Conservation (phyloP, 2,113 vertebrate genomes). For the Laticauda colubrina region DNA sequence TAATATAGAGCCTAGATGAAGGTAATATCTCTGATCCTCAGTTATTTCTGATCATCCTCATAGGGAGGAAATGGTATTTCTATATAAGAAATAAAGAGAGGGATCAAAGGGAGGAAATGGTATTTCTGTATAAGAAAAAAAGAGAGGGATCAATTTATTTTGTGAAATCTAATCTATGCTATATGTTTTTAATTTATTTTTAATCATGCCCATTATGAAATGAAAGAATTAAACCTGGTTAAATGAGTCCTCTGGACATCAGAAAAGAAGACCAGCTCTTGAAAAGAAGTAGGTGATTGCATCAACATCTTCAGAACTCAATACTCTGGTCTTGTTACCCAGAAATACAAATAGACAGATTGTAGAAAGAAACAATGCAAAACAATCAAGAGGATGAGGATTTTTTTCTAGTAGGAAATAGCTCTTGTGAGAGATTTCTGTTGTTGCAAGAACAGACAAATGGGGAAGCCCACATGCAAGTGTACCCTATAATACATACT, state of each 20-base stretch:
- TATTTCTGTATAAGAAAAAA: slow-evolving; percentile 49
- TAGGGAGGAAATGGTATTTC: slow-evolving; percentile 30
- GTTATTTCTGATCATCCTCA: not conserved
- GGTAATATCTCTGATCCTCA: not conserved
- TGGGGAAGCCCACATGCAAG: not conserved
- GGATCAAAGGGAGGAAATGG: slow-evolving; percentile 29
- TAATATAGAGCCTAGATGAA: not conserved
- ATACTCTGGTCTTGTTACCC: not conserved
- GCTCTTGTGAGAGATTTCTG: not conserved
- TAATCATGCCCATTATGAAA: slow-evolving; percentile 66
- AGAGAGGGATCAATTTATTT: slow-evolving; percentile 47
- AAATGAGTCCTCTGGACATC: slow-evolving; percentile 64
- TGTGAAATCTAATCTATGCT: slow-evolving; percentile 60
- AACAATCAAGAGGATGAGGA: not conserved
- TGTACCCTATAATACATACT: not conserved
- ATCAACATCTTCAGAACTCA: slow-evolving; percentile 27
- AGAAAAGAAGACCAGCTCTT: slow-evolving; percentile 60
- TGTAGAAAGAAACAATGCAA: not conserved
- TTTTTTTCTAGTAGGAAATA: not conserved
- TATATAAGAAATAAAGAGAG: slow-evolving; percentile 36
- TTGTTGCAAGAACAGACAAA: not conserved
- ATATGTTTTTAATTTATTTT: slow-evolving; percentile 64
- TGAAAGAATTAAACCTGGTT: slow-evolving; percentile 68
- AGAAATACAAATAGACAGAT: not conserved
- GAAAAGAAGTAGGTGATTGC: slow-evolving; percentile 64